These are phyloP conservation scores for Tribolium freemani DNA, from an alignment of 2,888 invertebrate genomes.

Conservation along the genomic window DNA sequence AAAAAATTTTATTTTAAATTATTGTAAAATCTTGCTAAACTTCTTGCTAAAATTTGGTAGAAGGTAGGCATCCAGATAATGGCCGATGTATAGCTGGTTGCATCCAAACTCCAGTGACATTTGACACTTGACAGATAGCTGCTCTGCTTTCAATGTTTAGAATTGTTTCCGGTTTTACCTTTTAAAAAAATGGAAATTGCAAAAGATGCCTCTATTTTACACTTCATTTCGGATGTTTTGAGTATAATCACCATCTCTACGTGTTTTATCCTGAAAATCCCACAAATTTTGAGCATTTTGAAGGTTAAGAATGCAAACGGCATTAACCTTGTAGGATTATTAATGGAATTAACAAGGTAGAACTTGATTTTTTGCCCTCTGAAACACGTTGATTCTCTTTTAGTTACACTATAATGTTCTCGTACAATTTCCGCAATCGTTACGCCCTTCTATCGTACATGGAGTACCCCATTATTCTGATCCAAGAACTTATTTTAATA, in stretches of 20 bases:
- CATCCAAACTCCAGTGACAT: no score
- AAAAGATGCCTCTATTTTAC: neutral
- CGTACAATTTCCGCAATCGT: slow-evolving; percentile 83
- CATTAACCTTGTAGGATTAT: slow-evolving; percentile 75
- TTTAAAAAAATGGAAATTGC: neutral
- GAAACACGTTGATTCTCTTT: slow-evolving; percentile 60
- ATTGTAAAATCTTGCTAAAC: no score
- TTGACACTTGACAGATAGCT: no score
- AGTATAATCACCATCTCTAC: slow-evolving; percentile 84
- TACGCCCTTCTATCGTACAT: slow-evolving; percentile 84
- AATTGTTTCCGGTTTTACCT: no score
- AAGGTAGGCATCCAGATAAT: no score
- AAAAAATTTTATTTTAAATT: no score
- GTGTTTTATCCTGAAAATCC: slow-evolving; percentile 85
- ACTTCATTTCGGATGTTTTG: slow-evolving; percentile 69
- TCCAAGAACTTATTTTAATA: slow-evolving; percentile 82
- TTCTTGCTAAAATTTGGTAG: no score
- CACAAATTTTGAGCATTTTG: slow-evolving; percentile 81
- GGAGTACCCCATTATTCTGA: slow-evolving; percentile 86
- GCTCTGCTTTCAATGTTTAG: no score
- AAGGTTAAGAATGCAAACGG: slow-evolving; percentile 78
- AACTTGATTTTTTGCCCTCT: slow-evolving; percentile 19
- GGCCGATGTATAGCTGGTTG: no score
- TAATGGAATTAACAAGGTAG: slow-evolving; percentile 81
- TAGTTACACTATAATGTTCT: slow-evolving; percentile 85